These are phyloP conservation scores for Uropetala carovei DNA, from an alignment of 2,888 invertebrate genomes.

Conservation along the genomic window DNA sequence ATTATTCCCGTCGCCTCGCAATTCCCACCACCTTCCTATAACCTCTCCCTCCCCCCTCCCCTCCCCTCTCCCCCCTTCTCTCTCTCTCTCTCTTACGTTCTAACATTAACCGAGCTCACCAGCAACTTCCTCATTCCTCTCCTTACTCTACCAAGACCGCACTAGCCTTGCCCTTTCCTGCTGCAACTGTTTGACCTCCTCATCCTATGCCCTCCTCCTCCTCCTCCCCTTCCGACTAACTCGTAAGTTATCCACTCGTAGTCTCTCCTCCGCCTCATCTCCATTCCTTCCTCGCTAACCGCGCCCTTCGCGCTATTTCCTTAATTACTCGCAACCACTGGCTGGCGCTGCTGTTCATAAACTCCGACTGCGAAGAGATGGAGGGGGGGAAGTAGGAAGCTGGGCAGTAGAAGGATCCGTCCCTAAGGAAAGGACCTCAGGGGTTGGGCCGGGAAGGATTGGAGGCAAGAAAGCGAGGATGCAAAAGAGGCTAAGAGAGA, in stretches of 20 bases:
- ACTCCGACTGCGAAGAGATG: slow-evolving; percentile 26
- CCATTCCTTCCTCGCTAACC: neutral
- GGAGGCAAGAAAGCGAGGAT: neutral
- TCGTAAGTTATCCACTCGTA: neutral
- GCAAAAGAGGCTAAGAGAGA: neutral
- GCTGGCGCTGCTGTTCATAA: slow-evolving; percentile 60
- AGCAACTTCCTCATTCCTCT: slow-evolving; percentile 42
- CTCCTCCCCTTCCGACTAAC: slow-evolving; percentile 11
- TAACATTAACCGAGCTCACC: slow-evolving; percentile 17
- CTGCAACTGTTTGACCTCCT: slow-evolving; percentile 32
- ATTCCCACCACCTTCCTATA: no score
- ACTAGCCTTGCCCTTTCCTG: neutral
- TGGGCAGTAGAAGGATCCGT: neutral
- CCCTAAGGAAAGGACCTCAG: neutral
- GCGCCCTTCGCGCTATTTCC: slow-evolving; percentile 60
- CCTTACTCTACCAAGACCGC: neutral
- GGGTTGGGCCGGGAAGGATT: neutral
- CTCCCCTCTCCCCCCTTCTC: neutral
- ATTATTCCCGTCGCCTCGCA: no score
- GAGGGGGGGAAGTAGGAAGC: neutral
- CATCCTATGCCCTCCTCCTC: no score
- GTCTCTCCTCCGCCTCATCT: neutral
- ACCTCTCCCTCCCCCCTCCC: neutral
- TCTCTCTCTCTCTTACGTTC: slow-evolving; percentile 4
- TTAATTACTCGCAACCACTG: slow-evolving; percentile 63